These are phyloP conservation scores for Drosophila bocki DNA, from an alignment of 1,140 invertebrate species.

Conservation along the genomic window DNA sequence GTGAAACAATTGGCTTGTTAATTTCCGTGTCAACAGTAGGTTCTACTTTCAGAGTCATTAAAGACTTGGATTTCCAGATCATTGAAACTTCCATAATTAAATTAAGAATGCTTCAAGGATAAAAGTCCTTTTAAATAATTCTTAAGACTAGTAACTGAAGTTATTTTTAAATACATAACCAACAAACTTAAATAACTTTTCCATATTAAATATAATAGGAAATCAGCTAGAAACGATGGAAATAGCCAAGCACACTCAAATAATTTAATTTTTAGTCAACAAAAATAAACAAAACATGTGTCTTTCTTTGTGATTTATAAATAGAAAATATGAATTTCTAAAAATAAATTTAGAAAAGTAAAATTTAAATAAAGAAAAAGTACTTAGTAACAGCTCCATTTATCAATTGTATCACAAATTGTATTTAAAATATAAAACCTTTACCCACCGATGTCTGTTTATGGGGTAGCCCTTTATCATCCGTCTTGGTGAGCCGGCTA, in stretches of 20 bases:
- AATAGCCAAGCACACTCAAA: background rate
- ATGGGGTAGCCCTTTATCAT: conserved; percentile 43
- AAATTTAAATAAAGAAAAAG: background rate
- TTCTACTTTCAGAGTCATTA: background rate
- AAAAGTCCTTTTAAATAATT: background rate
- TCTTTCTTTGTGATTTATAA: background rate
- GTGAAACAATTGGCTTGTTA: background rate
- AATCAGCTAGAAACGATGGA: background rate
- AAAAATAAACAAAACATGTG: background rate
- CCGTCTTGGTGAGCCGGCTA: conserved; percentile 53
- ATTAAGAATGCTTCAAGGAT: background rate
- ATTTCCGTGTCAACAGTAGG: background rate
- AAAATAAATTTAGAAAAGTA: background rate
- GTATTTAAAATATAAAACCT: background rate
- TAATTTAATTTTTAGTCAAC: background rate
- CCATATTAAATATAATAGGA: background rate
- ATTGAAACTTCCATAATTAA: background rate
- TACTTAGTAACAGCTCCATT: background rate
- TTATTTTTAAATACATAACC: background rate
- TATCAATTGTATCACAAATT: background rate
- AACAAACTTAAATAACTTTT: background rate
- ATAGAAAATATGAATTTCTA: background rate
- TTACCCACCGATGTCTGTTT: conserved; percentile 49
- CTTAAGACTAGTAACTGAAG: background rate
- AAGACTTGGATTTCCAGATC: background rate